Base-by-base conservation (phyloP, 2,888 invertebrate species). In the Mayetiola destructor region DNA sequence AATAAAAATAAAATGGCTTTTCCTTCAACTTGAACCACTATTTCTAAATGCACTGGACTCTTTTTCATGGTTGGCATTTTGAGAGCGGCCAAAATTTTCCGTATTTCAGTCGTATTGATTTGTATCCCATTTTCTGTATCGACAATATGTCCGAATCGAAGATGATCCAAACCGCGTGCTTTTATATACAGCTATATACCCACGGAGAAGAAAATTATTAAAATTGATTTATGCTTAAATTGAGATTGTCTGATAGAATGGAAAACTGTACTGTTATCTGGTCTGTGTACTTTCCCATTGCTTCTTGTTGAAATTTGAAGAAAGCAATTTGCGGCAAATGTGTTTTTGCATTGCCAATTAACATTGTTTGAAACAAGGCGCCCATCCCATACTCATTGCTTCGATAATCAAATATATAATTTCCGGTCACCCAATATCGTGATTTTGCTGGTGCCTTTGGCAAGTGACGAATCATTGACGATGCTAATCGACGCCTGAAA, bases 341-440 rank as follows among this genome's bases (percentile, higher is more conserved):
- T 0, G 82, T 81, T 36, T 75, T 71, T 0, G 79, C 76, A 65
- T 84, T 82, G 0, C 82, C 85, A 3, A 85, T 77, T 9, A 80
- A 75, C 60, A 84, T 71, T 23, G 80, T 73, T 62, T 80, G 78
- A 18, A 79, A 63, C 71, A 80, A 73, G 2, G 78, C 76, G 1
- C 80, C 80, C 59, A 78, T 78, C 54, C 78, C 77, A 59, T 77
- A 73, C 35, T 77, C 77, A 1, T 77, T 76, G 63, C 82, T 80
- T n/a, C 80, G 78, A 63, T 80, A 80, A 60, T 83, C 84, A 62
- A 84, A 76, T 58, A 85, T 76, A 64, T 83, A 82, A 68, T 85
- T 85, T 29, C 83, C 84, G 0, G 84, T 84, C 0, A 81, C 78
- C 77, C 84, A 81, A 63, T 77, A 78, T 5, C 77, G 73, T 10